Base-by-base conservation (phyloP, 2,888 invertebrate genomes). In the Pocota personata region DNA sequence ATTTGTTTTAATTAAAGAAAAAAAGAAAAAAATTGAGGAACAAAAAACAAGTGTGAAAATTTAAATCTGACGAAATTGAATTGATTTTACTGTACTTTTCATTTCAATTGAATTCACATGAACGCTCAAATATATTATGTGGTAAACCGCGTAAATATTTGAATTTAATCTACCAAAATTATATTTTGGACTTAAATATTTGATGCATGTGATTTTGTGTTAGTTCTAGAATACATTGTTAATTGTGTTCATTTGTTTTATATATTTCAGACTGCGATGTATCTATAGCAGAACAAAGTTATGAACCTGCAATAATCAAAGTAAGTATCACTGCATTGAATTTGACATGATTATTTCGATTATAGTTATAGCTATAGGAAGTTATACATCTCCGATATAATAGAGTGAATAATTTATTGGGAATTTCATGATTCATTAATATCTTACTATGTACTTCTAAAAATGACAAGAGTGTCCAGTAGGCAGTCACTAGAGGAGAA, bases 251-350 rank as follows among this genome's bases (percentile, higher is more conserved):
- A 2, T 27, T 57, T 48, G 4, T 1, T 72, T 19, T 30, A 40
- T 52, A 27, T 5, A 35, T 82, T 83, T 32, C 40, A 83, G 83
- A 72, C n/a, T 55, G 67, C 72, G 48, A 83, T 83, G 78, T 73
- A 73, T 78, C 83, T 83, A 73, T 78, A 83, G 78, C 83, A 55
- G 60, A 77, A 24, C 30, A 55, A 24, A 40, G 14, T n/a, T 35
- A 12, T 52, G 8, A 67, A 46, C 16, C 60, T 62, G 78, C 52
- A 78, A 72, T 62, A 62, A 62, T 60, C 43, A 78, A 83, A 78
- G 83, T 83, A 67, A 83, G 83, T 82, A 21, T n/a, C 21, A 50
- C 27, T 27, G 21, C 37, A 60, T 35, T n/a, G 32, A 37, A 21
- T 2, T 10, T n/a, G 12, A 55, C 3, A 32, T 19, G 0, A 57